Evolutionary conservation across 1,140 invertebrate genomes (phyloP).

Genomic region (Sarcophaga bullata): DNA sequence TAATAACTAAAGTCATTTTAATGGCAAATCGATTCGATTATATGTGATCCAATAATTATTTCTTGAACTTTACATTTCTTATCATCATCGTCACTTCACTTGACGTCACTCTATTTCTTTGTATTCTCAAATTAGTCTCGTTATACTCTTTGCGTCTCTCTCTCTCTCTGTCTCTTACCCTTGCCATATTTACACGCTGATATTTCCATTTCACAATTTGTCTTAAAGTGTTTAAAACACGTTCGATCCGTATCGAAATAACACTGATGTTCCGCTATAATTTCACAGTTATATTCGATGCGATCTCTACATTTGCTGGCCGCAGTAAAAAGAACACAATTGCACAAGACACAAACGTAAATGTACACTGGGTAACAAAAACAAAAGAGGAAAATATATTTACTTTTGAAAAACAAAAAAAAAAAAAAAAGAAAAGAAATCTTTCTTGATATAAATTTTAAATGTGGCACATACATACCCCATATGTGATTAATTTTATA

Average conservation of each 20-base stretch:
- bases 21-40: not conserved
- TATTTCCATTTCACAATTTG: conserved; percentile 32
- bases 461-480: not conserved
- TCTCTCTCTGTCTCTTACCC: not conserved
- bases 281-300: not conserved
- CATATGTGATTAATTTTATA: not conserved
- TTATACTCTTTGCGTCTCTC: not conserved
- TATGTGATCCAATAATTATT: not conserved
- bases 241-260: conserved; percentile 15
- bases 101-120: too few relatives aligned
- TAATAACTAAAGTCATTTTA: not conserved
- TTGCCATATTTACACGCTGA: conserved; percentile 25
- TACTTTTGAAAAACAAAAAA: not conserved
- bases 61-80: not conserved
- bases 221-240: conserved; percentile 27
- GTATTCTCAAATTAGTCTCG: too few relatives aligned
- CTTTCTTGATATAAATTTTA: not conserved
- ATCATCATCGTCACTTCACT: too few relatives aligned
- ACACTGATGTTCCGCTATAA: not conserved
- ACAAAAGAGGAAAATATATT: not conserved
- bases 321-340: not conserved
- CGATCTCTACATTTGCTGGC: conserved; percentile 17
- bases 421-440: not conserved
- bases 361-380: not conserved
- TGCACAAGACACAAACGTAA: too few relatives aligned